Percentiles rank a stretch among this genome's conserved stretches.
These are phyloP conservation scores for Acipenser oxyrinchus DNA, from an alignment of 2,797 vertebrate species.

Conservation along the genomic window DNA sequence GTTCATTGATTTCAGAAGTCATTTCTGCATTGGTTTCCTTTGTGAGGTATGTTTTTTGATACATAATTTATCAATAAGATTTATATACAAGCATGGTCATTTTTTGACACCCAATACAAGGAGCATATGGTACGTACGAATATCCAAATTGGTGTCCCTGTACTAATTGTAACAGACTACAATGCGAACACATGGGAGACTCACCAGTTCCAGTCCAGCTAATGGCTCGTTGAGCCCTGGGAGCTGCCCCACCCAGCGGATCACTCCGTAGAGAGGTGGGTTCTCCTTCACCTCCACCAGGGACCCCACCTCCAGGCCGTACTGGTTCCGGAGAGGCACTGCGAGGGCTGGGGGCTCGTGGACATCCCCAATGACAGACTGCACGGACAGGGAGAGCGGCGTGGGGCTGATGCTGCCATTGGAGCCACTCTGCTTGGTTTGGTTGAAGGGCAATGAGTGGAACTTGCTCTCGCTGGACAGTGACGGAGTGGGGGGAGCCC, in stretches of 20 bases:
- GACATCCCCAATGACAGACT: constrained; percentile 89
- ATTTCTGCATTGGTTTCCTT: no score
- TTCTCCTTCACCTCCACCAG: constrained; percentile 97
- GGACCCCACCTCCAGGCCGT: constrained; percentile 90
- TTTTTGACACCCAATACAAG: no score
- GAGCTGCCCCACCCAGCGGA: constrained; percentile 95
- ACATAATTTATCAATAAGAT: no score
- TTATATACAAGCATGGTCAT: no score
- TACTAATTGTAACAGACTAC: no score
- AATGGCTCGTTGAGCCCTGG: constrained; percentile 84
- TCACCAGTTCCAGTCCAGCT: constrained; percentile 95
- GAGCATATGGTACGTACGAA: no score
- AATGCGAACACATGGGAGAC: constrained; percentile 14
- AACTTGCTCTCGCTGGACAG: constrained; percentile 87
- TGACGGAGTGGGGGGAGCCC: constrained; percentile 63
- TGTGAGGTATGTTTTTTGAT: no score
- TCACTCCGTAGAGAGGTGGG: constrained; percentile 92
- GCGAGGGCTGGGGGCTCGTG: constrained; percentile 64
- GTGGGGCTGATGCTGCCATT: constrained; percentile 84
- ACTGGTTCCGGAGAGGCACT: constrained; percentile 61
- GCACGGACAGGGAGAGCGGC: constrained; percentile 86
- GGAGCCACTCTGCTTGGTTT: constrained; percentile 75
- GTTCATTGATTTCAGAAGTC: no score
- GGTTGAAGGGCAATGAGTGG: constrained; percentile 90
- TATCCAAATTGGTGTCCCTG: no score